These are phyloP conservation scores for Noctua comes DNA, from an alignment of 2,888 invertebrate genomes.

Conservation along the genomic window DNA sequence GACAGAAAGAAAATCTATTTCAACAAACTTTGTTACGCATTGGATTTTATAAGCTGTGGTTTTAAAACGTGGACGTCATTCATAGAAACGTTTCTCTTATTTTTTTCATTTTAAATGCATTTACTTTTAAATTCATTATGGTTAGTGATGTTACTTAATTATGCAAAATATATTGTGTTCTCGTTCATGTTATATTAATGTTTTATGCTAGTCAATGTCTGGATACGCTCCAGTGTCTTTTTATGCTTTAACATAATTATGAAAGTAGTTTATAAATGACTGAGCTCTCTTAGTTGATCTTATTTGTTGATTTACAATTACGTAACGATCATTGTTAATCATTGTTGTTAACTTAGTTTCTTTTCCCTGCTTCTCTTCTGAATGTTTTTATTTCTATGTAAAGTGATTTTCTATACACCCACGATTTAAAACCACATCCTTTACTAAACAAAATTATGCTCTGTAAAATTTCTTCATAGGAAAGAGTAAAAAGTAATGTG, in stretches of 20 bases:
- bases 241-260: constrained; percentile 48
- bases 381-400: neutral
- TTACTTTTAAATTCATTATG: constrained; percentile 44
- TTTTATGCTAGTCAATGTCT: constrained; percentile 58
- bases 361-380: neutral
- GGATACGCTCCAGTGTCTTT: constrained; percentile 48
- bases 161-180: constrained; percentile 27
- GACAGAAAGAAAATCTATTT: constrained; percentile 56
- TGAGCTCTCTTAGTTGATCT: constrained; percentile 49
- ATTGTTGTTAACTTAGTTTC: constrained; percentile 17
- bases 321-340: constrained; percentile 28
- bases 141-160: constrained; percentile 61
- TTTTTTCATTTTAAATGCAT: constrained; percentile 18
- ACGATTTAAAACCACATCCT: constrained; percentile 48
- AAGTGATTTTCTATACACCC: constrained; percentile 6
- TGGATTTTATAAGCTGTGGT: constrained; percentile 53
- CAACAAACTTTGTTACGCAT: constrained; percentile 58
- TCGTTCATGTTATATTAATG: constrained; percentile 44
- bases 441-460: constrained; percentile 49
- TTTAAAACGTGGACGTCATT: constrained; percentile 58
- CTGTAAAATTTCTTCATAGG: constrained; percentile 56
- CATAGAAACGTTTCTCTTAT: neutral
- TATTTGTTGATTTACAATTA: constrained; percentile 33
- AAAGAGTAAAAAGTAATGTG: constrained; percentile 67
- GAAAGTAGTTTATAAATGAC: constrained; percentile 46